A percentile compares a stretch with the other conserved stretches of the same genome.
phyloP scores from a whole-genome alignment of 2,113 vertebrate genomes.

The Hypomesus transpacificus region DNA sequence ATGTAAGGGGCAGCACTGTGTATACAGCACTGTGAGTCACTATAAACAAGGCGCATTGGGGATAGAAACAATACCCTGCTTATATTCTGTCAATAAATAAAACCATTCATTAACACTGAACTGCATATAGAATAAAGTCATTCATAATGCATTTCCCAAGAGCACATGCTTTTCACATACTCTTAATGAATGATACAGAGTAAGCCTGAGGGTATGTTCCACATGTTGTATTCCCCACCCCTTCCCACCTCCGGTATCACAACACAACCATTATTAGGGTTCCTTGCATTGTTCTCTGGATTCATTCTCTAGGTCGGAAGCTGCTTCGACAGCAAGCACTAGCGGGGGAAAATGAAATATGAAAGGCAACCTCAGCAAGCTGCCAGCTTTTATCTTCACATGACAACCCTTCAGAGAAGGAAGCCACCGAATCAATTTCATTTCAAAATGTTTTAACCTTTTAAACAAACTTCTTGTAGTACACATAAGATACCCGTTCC shows the following conservation, averaged over 20 bases:
- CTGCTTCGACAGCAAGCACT: constrained; percentile 12
- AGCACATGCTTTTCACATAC: too few relatives aligned
- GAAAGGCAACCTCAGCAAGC: neutral
- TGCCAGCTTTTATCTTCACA: neutral
- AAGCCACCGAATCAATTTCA: neutral
- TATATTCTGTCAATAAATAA: too few relatives aligned
- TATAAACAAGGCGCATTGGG: too few relatives aligned
- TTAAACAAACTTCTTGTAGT: neutral
- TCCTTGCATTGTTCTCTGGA: neutral
- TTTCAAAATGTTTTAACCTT: constrained; percentile 11
- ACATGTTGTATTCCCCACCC: neutral
- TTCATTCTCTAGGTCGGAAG: neutral
- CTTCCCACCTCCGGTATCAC: neutral
- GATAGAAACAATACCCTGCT: too few relatives aligned
- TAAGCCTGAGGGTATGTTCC: neutral
- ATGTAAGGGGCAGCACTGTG: too few relatives aligned
- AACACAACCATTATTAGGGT: neutral
- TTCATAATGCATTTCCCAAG: too few relatives aligned
- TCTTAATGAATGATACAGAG: neutral
- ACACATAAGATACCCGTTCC: neutral
- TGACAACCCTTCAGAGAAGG: neutral
- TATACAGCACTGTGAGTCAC: too few relatives aligned
- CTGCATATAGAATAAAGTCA: too few relatives aligned
- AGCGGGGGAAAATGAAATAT: constrained; percentile 10
- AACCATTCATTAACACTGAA: too few relatives aligned